Base-by-base conservation (phyloP, 2,888 invertebrate genomes). In the Malachius bipustulatus region DNA sequence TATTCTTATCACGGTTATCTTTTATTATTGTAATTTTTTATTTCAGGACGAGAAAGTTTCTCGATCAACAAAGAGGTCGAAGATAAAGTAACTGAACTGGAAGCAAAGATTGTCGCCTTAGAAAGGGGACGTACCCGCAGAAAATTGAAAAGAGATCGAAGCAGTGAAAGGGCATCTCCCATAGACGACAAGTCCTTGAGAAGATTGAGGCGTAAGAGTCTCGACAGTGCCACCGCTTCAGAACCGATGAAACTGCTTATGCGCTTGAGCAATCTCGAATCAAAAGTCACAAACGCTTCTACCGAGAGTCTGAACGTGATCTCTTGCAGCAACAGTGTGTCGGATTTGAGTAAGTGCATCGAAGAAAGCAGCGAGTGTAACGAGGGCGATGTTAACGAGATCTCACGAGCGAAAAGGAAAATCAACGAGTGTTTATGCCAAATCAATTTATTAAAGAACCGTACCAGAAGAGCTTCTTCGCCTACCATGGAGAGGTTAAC, bases 31-130 rank as follows among this genome's bases (percentile, higher is more conserved):
- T 28, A 32, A 32, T 14, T 31, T 14, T 35, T 29, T 34, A 30
- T 49, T 45, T 14, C 37, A 55, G 56, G 60, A 4, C 72, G 81
- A 45, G 84, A 87, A 57, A 82, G 82, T 16, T 72, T 84, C 47
- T 77, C 80, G 4, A 71, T 85, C 30, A 78, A 82, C 9, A 84
- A 83, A 57, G 85, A 87, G 58, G 73, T 89, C 11, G 89, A 89
- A 59, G 81, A 82, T 42, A 88, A 88, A 57, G 67, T 88, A 30
- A 71, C 72, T n/a, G 82, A 84, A 55, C 60, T 87, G 39, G 85
- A 87, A 62, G 76, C 71, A 32, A 84, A 83, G 63, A 78, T 85
- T 31, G 69, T 74, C 36, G 68, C 75, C 42, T 58, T 83, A 34
- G 82, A 82, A 52, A 64, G 60, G 3, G 61, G 62, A 2, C 62